Percentiles rank a stretch among this genome's conserved stretches.
Conservation (phyloP, 2,797 vertebrate species). For the Liparis tanakae region DNA sequence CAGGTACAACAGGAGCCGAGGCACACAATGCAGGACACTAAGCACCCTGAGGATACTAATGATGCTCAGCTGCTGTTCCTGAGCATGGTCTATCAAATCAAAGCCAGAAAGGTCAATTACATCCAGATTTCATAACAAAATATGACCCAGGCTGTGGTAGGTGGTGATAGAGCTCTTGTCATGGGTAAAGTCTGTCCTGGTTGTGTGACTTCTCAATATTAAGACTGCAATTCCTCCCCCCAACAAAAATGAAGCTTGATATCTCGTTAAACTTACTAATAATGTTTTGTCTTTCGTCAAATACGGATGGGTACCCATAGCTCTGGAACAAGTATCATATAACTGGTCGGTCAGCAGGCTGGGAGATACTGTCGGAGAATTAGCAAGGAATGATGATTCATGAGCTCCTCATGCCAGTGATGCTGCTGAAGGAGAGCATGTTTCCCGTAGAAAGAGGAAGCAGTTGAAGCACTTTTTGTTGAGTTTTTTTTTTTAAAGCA, state of each 20-base stretch:
- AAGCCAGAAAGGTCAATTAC: too few relatives aligned
- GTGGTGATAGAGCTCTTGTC: constrained; percentile 60
- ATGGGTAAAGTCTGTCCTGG: constrained; percentile 63
- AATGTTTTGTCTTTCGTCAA: not conserved
- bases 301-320: constrained; percentile 47
- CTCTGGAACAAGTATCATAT: constrained; percentile 68
- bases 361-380: constrained; percentile 51
- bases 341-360: constrained; percentile 38
- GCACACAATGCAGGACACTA: constrained; percentile 70
- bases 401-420: constrained; percentile 64
- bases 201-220: constrained; percentile 55
- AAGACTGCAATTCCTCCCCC: constrained; percentile 61
- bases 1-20: constrained; percentile 36
- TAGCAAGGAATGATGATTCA: constrained; percentile 74
- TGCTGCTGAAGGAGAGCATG: constrained; percentile 54
- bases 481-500: not conserved
- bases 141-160: constrained; percentile 26
- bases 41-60: constrained; percentile 53
- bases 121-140: too few relatives aligned
- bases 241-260: constrained; percentile 47
- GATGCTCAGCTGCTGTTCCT: too few relatives aligned
- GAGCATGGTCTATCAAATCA: too few relatives aligned
- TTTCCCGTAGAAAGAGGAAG: constrained; percentile 42
- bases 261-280: constrained; percentile 34
- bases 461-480: not conserved